Conservation (phyloP, 2,113 vertebrate species). For the Anguilla rostrata region DNA sequence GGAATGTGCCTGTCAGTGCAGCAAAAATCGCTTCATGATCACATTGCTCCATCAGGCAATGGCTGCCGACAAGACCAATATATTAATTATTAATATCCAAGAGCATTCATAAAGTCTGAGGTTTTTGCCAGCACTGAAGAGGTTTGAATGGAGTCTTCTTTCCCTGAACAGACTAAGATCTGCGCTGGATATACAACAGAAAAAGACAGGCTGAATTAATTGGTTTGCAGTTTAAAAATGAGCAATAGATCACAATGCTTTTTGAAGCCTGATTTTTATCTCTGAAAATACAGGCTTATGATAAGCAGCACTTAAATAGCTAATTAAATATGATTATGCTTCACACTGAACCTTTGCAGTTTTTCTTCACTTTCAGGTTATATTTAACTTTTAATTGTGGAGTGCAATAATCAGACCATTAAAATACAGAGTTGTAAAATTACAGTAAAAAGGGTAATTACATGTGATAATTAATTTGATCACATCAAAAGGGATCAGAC, state of each 20-base stretch:
- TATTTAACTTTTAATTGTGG: constrained; percentile 22
- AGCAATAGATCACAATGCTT: background rate
- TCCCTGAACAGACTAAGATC: constrained; percentile 19
- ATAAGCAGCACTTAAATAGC: constrained; percentile 17
- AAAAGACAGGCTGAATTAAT: background rate
- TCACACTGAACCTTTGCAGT: background rate
- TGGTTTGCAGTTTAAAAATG: background rate
- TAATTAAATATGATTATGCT: constrained; percentile 24
- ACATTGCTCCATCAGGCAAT: constrained; percentile 46
- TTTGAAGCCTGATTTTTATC: no score
- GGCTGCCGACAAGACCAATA: constrained; percentile 39
- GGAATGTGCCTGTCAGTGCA: constrained; percentile 39
- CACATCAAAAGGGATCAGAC: constrained; percentile 24
- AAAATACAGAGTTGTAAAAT: constrained; percentile 20
- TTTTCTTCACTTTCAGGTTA: constrained; percentile 18
- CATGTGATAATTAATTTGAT: constrained; percentile 18
- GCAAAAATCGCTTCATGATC: constrained; percentile 39
- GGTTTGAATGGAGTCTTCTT: constrained; percentile 30
- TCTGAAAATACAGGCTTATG: background rate
- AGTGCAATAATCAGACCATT: constrained; percentile 3
- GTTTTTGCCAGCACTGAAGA: constrained; percentile 33
- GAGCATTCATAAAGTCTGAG: constrained; percentile 31
- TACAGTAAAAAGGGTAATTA: background rate
- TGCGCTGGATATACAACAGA: background rate
- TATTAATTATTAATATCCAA: constrained; percentile 49